Conservation (phyloP, 2,888 invertebrate species). For the Drosophila affinis region DNA sequence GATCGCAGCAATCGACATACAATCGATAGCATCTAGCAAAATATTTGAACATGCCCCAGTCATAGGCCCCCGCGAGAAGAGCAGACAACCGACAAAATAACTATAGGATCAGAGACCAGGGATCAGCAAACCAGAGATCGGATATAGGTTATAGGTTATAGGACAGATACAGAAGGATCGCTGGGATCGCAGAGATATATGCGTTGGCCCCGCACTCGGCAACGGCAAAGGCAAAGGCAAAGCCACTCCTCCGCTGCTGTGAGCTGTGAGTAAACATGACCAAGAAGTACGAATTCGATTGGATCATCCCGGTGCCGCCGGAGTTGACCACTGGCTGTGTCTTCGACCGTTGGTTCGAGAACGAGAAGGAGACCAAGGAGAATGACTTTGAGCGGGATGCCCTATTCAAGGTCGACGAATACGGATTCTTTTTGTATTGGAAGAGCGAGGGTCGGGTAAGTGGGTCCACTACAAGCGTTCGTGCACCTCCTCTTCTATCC, state of each 20-base stretch:
- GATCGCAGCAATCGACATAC: not conserved
- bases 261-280: slow-evolving; percentile 88
- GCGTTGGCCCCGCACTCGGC: too few relatives aligned
- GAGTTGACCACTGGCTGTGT: slow-evolving; percentile 90
- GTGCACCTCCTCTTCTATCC: too few relatives aligned
- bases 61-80: not conserved
- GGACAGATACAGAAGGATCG: too few relatives aligned
- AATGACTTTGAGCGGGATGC: slow-evolving; percentile 94
- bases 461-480: too few relatives aligned
- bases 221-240: too few relatives aligned
- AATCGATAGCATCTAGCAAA: not conserved
- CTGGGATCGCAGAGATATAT: too few relatives aligned
- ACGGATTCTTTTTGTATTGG: slow-evolving; percentile 99
- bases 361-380: slow-evolving; percentile 91
- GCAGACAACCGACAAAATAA: not conserved
- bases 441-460: slow-evolving; percentile 96
- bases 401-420: slow-evolving; percentile 96
- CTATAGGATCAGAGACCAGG: not conserved
- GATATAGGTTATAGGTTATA: not conserved
- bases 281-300: slow-evolving; percentile 99
- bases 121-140: not conserved
- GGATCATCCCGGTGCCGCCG: slow-evolving; percentile 97
- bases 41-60: not conserved
- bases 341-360: slow-evolving; percentile 98
- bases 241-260: not conserved